Evolutionary conservation across 2,888 invertebrate species (phyloP), one percentile per base, ranked within the genome.

Genomic region (Lasioglossum lativentre): DNA sequence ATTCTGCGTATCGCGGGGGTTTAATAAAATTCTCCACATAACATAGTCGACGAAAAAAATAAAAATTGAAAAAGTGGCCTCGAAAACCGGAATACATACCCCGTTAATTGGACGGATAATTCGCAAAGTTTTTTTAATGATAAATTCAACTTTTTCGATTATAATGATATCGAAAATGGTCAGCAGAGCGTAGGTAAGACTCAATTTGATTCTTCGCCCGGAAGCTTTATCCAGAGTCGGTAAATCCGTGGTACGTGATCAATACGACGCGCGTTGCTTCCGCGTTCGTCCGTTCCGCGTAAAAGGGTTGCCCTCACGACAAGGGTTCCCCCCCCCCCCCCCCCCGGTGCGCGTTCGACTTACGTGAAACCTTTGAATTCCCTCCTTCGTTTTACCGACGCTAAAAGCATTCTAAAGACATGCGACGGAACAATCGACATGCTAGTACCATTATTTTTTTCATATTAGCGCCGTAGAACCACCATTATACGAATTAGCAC

Each of bases 161-260:
- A 10, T 38, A 63, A 42, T 1, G 34, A 23, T 6, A n/a, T 16
- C n/a, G 56, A 74, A 40, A 38, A 74, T 16, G 74, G 12, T n/a
- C 12, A 16, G 0, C 38, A 5, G 30, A 73, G 6, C 34, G 73
- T 16, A 34, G 73, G 23, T 47, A 70, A 27, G 77, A 30, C 34
- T 38, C 19, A 23, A 77, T 75, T 75, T 75, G 66, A 83, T 74
- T 78, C 73, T 77, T 75, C 72, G 56, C n/a, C 27, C 47, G 71
- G 34, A 77, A 66, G 66, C 63, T 76, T 87, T 86, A 87, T 81
- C 85, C 73, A 45, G 74, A 14, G 85, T 82, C 80, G 85, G 86
- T 83, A 88, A 90, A 86, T 88, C 79, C 78, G 79, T 79, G 63
- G 83, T 80, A 84, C 79, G 77, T 85, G 82, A 90, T 90, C 89